These are phyloP conservation scores for Neoarius graeffei DNA, from an alignment of 2,113 vertebrate species.

Conservation along the genomic window DNA sequence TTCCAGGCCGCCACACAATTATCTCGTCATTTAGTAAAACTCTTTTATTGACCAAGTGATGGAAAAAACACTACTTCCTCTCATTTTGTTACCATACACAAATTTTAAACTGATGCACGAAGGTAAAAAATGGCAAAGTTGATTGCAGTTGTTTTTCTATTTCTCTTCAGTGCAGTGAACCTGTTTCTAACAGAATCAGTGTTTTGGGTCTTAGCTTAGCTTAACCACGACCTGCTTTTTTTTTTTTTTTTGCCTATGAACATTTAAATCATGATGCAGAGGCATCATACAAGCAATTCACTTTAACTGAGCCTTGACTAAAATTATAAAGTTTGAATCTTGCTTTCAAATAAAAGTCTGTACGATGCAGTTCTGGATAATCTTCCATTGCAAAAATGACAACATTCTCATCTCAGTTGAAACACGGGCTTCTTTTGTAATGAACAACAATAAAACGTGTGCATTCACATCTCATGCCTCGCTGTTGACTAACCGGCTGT, in stretches of 20 bases:
- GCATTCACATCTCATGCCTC: background rate
- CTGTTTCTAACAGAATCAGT: background rate
- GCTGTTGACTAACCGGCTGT: background rate
- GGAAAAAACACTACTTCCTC: background rate
- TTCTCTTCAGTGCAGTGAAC: background rate
- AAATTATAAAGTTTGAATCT: background rate
- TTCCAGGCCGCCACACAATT: background rate
- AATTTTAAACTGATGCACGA: background rate
- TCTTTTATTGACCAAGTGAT: background rate
- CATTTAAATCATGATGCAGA: background rate
- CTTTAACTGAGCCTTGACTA: background rate
- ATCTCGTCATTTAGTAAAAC: background rate
- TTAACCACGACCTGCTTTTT: background rate
- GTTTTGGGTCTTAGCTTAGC: background rate
- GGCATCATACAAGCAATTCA: background rate
- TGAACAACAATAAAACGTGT: background rate
- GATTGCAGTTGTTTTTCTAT: background rate
- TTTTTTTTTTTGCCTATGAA: too few relatives aligned
- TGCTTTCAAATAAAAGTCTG: background rate
- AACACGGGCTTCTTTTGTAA: background rate
- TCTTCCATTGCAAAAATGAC: background rate
- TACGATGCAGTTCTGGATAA: background rate
- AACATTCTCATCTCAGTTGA: background rate
- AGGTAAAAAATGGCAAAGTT: background rate
- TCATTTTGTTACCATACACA: background rate